Evolutionary conservation across 2,888 invertebrate genomes (phyloP).

Genomic region (Pseudeuparius sepicola): DNA sequence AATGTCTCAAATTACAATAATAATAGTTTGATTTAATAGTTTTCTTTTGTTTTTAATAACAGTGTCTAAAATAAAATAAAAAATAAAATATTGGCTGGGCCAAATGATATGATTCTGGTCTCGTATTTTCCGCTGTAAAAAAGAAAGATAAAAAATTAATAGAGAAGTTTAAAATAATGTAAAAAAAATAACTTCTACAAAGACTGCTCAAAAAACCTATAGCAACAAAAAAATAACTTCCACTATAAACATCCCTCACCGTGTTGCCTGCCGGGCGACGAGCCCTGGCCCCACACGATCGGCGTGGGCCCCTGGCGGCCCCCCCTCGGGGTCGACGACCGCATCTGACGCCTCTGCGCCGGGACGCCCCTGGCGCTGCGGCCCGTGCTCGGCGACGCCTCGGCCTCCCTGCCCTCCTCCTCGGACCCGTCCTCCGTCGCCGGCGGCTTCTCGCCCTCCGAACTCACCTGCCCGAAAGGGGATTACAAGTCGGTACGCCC

Average conservation of each 20-base stretch:
- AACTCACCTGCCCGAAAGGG: constrained; percentile 39
- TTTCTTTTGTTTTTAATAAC: too few species aligned
- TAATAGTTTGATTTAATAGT: too few species aligned
- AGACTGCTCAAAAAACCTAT: too few species aligned
- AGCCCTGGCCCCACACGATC: constrained; percentile 49
- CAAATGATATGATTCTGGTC: too few species aligned
- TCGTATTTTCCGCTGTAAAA: too few species aligned
- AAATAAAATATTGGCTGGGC: too few species aligned
- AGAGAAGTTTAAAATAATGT: constrained; percentile 8
- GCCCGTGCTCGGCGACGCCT: constrained; percentile 55
- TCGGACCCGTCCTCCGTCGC: constrained; percentile 39
- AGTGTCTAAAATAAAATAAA: too few species aligned
- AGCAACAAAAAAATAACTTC: too few species aligned
- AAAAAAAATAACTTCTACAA: neutral
- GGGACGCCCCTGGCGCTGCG: constrained; percentile 33
- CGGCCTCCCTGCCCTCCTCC: constrained; percentile 74
- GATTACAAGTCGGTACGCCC: neutral
- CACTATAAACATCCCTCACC: too few species aligned
- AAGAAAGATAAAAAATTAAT: neutral
- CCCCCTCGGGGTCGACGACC: constrained; percentile 22
- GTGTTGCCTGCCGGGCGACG: constrained; percentile 25
- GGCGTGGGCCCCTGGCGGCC: constrained; percentile 42
- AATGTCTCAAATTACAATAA: too few species aligned
- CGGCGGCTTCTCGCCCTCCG: constrained; percentile 53
- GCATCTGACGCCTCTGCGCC: constrained; percentile 27